phyloP scores from a whole-genome alignment of 2,888 invertebrate genomes.

The Hydriomena furcata region DNA sequence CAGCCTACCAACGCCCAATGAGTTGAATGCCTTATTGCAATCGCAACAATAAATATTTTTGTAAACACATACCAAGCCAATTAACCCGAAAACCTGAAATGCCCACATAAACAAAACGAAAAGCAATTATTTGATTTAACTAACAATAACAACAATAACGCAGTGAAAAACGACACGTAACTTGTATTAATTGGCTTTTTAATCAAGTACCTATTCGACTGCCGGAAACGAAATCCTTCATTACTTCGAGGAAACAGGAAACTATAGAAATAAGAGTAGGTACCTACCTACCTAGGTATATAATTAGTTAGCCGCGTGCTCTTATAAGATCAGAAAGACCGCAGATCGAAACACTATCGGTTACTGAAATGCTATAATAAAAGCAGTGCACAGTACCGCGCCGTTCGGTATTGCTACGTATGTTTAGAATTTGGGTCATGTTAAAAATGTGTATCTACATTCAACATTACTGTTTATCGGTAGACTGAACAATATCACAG shows the following conservation, averaged over 20 bases:
- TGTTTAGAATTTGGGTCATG: conserved; percentile 43
- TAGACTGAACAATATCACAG: conserved; percentile 28
- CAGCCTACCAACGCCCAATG: background rate
- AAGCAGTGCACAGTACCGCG: conserved; percentile 31
- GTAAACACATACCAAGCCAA: conserved; percentile 19
- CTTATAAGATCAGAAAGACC: conserved; percentile 29
- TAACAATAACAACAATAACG: too few relatives aligned
- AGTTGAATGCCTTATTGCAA: conserved; percentile 13
- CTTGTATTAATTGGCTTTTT: conserved; percentile 46
- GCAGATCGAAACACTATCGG: conserved; percentile 36
- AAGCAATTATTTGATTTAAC: too few relatives aligned
- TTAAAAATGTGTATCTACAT: conserved; percentile 30
- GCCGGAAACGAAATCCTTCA: conserved; percentile 59
- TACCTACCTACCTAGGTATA: too few relatives aligned
- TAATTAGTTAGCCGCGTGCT: conserved; percentile 43
- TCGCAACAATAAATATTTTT: conserved; percentile 20
- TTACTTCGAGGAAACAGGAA: conserved; percentile 53
- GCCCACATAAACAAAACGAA: too few relatives aligned
- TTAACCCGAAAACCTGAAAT: too few relatives aligned
- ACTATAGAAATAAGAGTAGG: conserved; percentile 47
- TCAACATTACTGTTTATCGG: conserved; percentile 26
- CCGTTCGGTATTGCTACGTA: conserved; percentile 29
- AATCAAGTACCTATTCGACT: conserved; percentile 39
- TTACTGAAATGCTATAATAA: conserved; percentile 36
- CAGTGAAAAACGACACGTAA: conserved; percentile 34